Evolutionary conservation across 2,797 vertebrate genomes (phyloP), one percentile per base, ranked within the genome.

Genomic region (Neoniphon sammara): DNA sequence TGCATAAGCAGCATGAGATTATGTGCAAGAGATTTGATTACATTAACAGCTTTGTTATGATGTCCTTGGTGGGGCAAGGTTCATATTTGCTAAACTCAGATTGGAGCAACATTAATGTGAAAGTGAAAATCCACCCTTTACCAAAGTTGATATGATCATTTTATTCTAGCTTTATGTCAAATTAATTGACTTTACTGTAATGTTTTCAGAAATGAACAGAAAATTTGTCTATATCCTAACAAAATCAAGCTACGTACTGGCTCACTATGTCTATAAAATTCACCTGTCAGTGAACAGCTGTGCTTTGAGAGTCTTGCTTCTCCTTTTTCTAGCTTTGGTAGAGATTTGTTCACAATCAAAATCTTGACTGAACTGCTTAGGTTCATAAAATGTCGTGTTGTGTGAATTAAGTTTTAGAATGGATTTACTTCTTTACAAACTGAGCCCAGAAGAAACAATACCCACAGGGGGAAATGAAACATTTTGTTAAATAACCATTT

Each of bases 1-100:
- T 58, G 60, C 46, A 34, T 68, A 60, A 80, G 74, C 66, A 66
- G 53, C 56, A 70, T 67, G 34, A 58, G 61, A 77, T 66, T 56
- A 63, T 31, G 49, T 70, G n/a, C 1, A 15, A 20, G 34, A 73
- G 62, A 10, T 55, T 21, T 69, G 53, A 72, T 78, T 42, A 21
- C 50, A 36, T 66, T 23, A 23, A 66, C 39, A 42, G 75, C 64
- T 73, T 31, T 46, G 20, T 20, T 52, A 58, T 36, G 7, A 27
- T 10, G 46, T 5, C 23, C 54, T 25, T 75, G 47, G 36, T 50
- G 44, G 18, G 18, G 27, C 9, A 5, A 20, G 10, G 23, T 15
- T 60, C 12, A 59, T 15, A 66, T 44, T 27, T 1, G 1, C 15
- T 21, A 15, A 23, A 56, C 31, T 44, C 5, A 27, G 23, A 34